Evolutionary conservation across 2,113 vertebrate species (phyloP).

Genomic region (Sarotherodon lohbergeri): DNA sequence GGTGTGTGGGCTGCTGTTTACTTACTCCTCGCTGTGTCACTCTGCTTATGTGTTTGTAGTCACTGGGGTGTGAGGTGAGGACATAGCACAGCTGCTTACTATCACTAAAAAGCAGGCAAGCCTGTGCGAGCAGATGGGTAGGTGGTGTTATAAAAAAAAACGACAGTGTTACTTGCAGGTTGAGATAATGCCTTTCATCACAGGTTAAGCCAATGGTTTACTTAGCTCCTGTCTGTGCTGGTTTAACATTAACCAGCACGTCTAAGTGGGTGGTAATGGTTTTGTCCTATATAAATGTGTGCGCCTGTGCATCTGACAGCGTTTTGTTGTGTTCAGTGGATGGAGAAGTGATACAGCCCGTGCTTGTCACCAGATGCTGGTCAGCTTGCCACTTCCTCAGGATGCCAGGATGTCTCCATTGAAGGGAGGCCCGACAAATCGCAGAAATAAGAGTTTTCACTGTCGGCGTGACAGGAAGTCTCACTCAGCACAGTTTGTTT

Average conservation of each 20-base stretch:
- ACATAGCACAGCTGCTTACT: conserved; percentile 44
- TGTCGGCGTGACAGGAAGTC: conserved; percentile 65
- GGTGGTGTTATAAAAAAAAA: conserved; percentile 17
- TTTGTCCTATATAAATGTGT: not conserved
- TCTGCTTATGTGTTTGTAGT: conserved; percentile 32
- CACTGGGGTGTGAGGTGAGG: conserved; percentile 14
- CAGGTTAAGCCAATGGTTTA: conserved; percentile 46
- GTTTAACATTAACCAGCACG: conserved; percentile 51
- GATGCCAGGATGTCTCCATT: conserved; percentile 37
- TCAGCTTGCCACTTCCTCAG: conserved; percentile 47
- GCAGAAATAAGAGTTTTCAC: conserved; percentile 45
- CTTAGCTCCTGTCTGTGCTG: conserved; percentile 37
- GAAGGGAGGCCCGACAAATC: conserved; percentile 10
- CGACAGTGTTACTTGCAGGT: conserved; percentile 24
- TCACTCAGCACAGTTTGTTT: conserved; percentile 56
- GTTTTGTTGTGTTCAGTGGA: conserved; percentile 23
- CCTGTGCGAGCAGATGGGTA: conserved; percentile 10
- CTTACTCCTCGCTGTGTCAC: conserved; percentile 12
- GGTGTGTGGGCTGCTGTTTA: conserved; percentile 61
- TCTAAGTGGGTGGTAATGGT: conserved; percentile 31
- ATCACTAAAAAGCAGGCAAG: not conserved
- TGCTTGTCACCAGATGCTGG: conserved; percentile 45
- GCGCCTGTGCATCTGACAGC: not conserved
- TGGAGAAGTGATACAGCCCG: conserved; percentile 21
- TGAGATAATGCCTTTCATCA: conserved; percentile 36